Evolutionary conservation across 2,888 invertebrate genomes (phyloP).

Genomic region (Pyrochroa serraticornis): DNA sequence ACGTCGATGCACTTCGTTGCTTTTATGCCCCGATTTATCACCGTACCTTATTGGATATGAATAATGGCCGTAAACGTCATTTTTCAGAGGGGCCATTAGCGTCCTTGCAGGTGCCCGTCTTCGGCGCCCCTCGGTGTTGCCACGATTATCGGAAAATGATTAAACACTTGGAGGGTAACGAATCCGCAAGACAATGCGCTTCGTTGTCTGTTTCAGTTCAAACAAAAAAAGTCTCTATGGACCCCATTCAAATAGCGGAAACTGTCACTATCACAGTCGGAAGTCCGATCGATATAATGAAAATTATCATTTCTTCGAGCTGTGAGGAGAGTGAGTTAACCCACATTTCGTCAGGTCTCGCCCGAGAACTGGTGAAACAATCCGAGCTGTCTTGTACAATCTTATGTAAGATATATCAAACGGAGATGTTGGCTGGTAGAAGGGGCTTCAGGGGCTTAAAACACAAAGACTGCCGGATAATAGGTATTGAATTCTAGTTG

Average conservation of each 20-base stretch:
- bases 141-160: slow-evolving; percentile 39
- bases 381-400: slow-evolving; percentile 5
- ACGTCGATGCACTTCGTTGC: too few relatives aligned
- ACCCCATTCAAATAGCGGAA: too few relatives aligned
- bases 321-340: slow-evolving; percentile 11
- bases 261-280: too few relatives aligned
- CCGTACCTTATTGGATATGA: slow-evolving; percentile 40
- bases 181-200: slow-evolving; percentile 35
- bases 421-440: neutral
- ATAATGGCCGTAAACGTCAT: slow-evolving; percentile 41
- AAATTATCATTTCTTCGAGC: too few relatives aligned
- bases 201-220: too few relatives aligned
- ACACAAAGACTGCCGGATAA: slow-evolving; percentile 2
- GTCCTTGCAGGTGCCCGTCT: slow-evolving; percentile 11
- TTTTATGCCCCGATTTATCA: slow-evolving; percentile 35
- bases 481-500: slow-evolving; percentile 5
- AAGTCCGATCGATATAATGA: too few relatives aligned
- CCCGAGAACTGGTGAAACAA: slow-evolving; percentile 1
- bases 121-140: slow-evolving; percentile 14
- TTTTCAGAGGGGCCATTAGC: slow-evolving; percentile 36
- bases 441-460: neutral
- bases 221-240: too few relatives aligned
- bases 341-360: neutral
- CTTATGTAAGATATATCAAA: slow-evolving; percentile 1
- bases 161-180: slow-evolving; percentile 35